Evolutionary conservation across 1,140 invertebrate genomes (phyloP).

Genomic region (Penaeus indicus): DNA sequence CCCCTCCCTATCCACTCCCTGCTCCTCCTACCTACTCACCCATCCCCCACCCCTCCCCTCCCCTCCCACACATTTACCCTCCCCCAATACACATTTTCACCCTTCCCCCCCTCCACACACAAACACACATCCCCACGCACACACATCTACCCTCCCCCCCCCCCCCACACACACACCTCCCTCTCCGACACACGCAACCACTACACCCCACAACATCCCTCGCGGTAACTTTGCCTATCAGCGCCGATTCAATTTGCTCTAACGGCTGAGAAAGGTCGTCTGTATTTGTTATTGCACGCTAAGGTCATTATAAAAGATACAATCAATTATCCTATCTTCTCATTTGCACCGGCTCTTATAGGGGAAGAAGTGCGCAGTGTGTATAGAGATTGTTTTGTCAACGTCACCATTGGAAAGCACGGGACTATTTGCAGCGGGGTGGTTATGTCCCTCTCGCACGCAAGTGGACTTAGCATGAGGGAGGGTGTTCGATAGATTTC

Average conservation of each 20-base stretch:
- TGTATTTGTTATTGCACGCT: slow-evolving; percentile 62
- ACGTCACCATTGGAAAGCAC: not conserved
- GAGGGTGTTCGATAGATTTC: slow-evolving; percentile 52
- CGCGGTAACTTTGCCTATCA: slow-evolving; percentile 46
- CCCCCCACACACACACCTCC: not conserved
- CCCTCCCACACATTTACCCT: too few species aligned
- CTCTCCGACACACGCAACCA: not conserved
- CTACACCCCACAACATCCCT: not conserved
- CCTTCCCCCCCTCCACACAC: not conserved
- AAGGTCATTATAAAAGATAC: slow-evolving; percentile 62
- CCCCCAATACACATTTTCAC: not conserved
- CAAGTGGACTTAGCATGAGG: slow-evolving; percentile 49
- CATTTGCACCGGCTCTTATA: slow-evolving; percentile 29
- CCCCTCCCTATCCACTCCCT: too few species aligned
- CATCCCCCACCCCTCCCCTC: too few species aligned
- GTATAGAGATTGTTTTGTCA: not conserved
- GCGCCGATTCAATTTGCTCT: slow-evolving; percentile 60
- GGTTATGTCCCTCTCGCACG: slow-evolving; percentile 48
- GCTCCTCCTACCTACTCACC: too few species aligned
- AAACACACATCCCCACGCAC: not conserved
- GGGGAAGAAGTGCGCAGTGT: not conserved
- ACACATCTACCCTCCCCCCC: not conserved
- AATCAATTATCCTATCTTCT: slow-evolving; percentile 61
- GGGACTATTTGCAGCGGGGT: slow-evolving; percentile 30
- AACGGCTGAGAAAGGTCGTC: slow-evolving; percentile 52